A percentile compares a stretch with the other conserved stretches of the same genome.
These are phyloP conservation scores for Nowickia ferox DNA, from an alignment of 2,888 invertebrate genomes.

Conservation along the genomic window DNA sequence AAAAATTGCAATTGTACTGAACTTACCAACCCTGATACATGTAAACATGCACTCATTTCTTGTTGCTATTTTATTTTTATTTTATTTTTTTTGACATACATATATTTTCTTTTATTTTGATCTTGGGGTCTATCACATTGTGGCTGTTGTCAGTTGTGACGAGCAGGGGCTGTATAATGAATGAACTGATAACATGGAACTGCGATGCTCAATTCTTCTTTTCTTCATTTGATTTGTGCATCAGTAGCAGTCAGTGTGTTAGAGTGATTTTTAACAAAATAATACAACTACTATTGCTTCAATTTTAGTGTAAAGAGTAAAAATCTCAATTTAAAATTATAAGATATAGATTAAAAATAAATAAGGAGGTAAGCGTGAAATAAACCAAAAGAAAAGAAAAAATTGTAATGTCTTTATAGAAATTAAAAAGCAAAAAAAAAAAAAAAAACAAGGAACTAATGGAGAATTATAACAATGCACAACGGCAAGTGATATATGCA, in stretches of 20 bases:
- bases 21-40: neutral
- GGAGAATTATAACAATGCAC: no score
- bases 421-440: neutral
- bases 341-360: neutral
- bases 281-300: neutral
- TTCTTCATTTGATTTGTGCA: conserved; percentile 1
- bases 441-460: neutral
- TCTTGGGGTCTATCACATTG: conserved; percentile 9
- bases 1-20: neutral
- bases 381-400: neutral
- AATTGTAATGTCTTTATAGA: neutral
- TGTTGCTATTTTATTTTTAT: no score
- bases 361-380: neutral
- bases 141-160: conserved; percentile 6
- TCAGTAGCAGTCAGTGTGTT: conserved; percentile 14
- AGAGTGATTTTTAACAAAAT: neutral
- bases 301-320: neutral
- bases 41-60: neutral
- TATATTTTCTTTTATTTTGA: neutral
- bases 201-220: conserved; percentile 4
- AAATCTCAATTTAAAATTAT: neutral
- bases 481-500: no score
- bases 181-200: conserved; percentile 10
- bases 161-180: neutral
- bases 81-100: neutral